Evolutionary conservation across 2,797 vertebrate genomes (phyloP), one percentile per base, ranked within the genome.

Genomic region (Sebastes reedi): DNA sequence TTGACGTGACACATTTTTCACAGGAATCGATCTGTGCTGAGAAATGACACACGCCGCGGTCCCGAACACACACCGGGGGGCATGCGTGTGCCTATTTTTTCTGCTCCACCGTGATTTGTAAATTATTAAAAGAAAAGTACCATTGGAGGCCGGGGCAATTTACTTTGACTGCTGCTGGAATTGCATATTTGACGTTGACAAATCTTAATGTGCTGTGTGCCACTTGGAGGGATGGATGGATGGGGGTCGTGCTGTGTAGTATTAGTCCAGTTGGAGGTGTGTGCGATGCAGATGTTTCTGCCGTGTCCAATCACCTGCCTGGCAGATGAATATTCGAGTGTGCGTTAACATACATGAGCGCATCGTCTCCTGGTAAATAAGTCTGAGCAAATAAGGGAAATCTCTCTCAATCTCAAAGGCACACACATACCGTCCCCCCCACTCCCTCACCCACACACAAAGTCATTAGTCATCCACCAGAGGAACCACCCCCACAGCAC

Each of bases 161-260:
- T 80, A 79, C 75, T 80, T 75, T 85, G 79, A 84, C 84, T 80
- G 83, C 80, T 61, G 71, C 70, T 70, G 69, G 75, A 91, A 91
- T 86, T 79, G 80, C 72, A 88, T 68, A 66, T 84, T 80, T 80
- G 86, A 91, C 83, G 54, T 77, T 88, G 85, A 92, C 77, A 80
- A 84, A 91, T 89, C 25, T 68, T 30, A 77, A 62, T 55, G 69
- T 25, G 62, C n/a, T 58, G 54, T 62, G 52, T 18, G 36, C 67
- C 54, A 79, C 72, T 52, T 20, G 10, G 36, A 61, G 27, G 54
- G 46, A 69, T 39, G 59, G 65, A 72, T 22, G 18, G 36, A 50
- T 50, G 22, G 34, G 34, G 20, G 60, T 39, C 9, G 2, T 50
- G 46, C 46, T 50, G 46, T 50, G 18, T 50, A 50, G 52, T 11